These are phyloP conservation scores for Trichechus manatus DNA, from an alignment of 2,113 vertebrate species.

Conservation along the genomic window DNA sequence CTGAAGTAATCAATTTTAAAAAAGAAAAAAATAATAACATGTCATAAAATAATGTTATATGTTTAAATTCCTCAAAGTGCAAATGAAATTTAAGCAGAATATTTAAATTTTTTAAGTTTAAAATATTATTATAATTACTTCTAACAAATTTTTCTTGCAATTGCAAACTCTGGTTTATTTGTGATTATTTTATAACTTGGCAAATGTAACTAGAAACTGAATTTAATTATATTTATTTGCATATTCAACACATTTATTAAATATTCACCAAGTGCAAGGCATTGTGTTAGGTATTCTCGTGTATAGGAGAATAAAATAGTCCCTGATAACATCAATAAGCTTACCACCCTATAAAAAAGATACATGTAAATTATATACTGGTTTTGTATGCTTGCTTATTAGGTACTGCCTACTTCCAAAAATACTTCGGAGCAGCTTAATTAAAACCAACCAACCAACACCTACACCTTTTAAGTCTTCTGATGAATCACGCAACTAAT, in stretches of 20 bases:
- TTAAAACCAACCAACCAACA: slow-evolving; percentile 29
- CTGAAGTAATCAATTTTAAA: background rate
- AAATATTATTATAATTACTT: slow-evolving; percentile 29
- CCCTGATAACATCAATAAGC: background rate
- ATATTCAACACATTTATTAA: slow-evolving; percentile 25
- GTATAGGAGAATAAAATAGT: background rate
- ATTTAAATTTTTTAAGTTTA: background rate
- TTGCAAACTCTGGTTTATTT: background rate
- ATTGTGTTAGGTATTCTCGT: background rate
- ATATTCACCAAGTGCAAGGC: background rate
- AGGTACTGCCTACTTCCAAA: background rate
- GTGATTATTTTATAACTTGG: slow-evolving; percentile 30
- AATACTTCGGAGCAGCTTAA: background rate
- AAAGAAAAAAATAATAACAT: background rate
- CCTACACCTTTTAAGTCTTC: background rate
- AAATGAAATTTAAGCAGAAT: background rate
- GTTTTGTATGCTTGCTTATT: background rate
- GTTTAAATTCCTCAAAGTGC: background rate
- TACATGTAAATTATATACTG: background rate
- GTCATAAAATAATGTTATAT: background rate
- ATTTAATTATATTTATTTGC: background rate
- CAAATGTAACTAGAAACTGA: background rate
- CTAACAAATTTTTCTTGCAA: background rate
- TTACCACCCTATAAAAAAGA: background rate
- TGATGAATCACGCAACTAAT: slow-evolving; percentile 10